Evolutionary conservation across 2,797 vertebrate genomes (phyloP).

Genomic region (Atherinosoma microstoma): DNA sequence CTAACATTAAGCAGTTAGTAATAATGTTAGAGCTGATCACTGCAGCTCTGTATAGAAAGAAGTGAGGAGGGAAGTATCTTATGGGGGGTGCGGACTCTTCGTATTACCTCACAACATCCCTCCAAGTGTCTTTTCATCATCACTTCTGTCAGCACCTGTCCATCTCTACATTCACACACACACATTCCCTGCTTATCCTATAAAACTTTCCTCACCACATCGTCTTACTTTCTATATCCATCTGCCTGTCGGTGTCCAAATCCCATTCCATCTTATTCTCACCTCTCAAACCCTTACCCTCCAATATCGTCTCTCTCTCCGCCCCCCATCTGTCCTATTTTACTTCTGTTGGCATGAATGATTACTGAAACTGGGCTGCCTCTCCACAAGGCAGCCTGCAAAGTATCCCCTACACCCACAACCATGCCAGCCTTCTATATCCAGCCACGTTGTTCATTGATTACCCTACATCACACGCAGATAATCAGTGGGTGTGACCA

Average conservation of each 20-base stretch:
- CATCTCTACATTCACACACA: constrained; percentile 18
- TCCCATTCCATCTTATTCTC: constrained; percentile 72
- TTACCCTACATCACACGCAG: constrained; percentile 61
- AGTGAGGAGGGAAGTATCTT: constrained; percentile 2
- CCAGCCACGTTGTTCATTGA: constrained; percentile 60
- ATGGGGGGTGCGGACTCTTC: constrained; percentile 3
- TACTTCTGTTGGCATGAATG: constrained; percentile 73
- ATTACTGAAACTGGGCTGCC: constrained; percentile 62
- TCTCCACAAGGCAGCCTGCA: constrained; percentile 43
- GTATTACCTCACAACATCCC: constrained; percentile 28
- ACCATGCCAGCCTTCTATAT: constrained; percentile 45
- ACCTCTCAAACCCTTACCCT: constrained; percentile 69
- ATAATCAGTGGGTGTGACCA: constrained; percentile 78
- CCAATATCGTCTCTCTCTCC: constrained; percentile 64
- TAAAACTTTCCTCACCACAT: constrained; percentile 60
- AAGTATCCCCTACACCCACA: constrained; percentile 59
- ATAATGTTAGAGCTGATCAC: not conserved
- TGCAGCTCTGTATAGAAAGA: constrained; percentile 32
- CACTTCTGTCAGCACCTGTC: constrained; percentile 53
- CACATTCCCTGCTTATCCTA: constrained; percentile 37
- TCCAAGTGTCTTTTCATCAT: constrained; percentile 58
- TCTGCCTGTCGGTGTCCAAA: constrained; percentile 53
- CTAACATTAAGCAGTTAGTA: no score
- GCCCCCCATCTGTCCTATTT: constrained; percentile 66
- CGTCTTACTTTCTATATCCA: constrained; percentile 60